Evolutionary conservation across 1,140 invertebrate genomes (phyloP).

Genomic region (Drosophila guanche): DNA sequence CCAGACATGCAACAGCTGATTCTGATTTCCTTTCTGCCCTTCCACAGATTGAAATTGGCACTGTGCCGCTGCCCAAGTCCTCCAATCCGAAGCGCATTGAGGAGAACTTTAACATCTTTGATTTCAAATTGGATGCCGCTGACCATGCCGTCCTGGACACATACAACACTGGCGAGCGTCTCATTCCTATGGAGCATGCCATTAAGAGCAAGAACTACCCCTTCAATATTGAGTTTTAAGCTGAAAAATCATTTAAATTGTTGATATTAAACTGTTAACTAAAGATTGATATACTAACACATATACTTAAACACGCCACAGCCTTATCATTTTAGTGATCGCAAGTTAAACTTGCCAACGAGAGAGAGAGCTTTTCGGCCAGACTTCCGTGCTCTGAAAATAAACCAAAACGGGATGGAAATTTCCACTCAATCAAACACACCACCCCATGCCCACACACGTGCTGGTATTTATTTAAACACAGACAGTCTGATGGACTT

Average conservation of each 20-base stretch:
- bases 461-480: background rate
- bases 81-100: conserved; percentile 89
- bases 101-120: conserved; percentile 91
- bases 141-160: conserved; percentile 86
- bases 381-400: conserved; percentile 12
- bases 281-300: background rate
- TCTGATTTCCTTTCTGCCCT: background rate
- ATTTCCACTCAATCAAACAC: conserved; percentile 48
- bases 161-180: conserved; percentile 85
- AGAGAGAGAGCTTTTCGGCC: conserved; percentile 41
- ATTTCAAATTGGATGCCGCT: conserved; percentile 88
- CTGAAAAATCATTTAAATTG: background rate
- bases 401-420: conserved; percentile 32
- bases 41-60: conserved; percentile 88
- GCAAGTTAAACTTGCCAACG: background rate
- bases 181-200: conserved; percentile 74
- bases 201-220: conserved; percentile 87
- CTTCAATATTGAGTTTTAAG: conserved; percentile 85
- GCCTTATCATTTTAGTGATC: conserved; percentile 3
- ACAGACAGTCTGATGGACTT: too few relatives aligned
- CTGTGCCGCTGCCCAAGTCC: conserved; percentile 93
- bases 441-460: background rate
- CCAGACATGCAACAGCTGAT: conserved; percentile 47
- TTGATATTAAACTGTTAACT: conserved; percentile 16
- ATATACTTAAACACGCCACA: background rate